phyloP scores from a whole-genome alignment of 2,888 invertebrate species.

The Lamellibrachia satsuma region DNA sequence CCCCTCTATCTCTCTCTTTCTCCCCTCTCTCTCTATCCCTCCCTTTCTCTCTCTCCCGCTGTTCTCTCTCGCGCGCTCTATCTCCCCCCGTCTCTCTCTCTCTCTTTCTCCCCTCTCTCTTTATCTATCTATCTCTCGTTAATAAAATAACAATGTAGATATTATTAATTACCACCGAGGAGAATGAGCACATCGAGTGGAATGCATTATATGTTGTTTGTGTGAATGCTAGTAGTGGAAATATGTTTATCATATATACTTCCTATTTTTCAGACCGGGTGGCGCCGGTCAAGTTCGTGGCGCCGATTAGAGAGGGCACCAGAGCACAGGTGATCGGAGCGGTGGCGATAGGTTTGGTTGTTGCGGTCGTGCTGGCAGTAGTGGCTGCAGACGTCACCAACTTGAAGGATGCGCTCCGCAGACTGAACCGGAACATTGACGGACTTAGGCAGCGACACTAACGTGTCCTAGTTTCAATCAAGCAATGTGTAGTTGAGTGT shows the following conservation, averaged over 20 bases:
- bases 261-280: background rate
- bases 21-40: too few relatives aligned
- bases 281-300: background rate
- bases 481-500: background rate
- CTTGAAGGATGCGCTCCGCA: background rate
- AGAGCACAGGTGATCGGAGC: background rate
- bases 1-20: too few relatives aligned
- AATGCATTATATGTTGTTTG: too few relatives aligned
- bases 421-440: background rate
- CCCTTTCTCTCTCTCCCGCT: too few relatives aligned
- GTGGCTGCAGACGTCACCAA: background rate
- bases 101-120: too few relatives aligned
- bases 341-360: background rate
- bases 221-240: too few relatives aligned
- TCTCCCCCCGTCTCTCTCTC: too few relatives aligned
- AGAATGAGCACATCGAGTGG: too few relatives aligned
- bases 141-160: too few relatives aligned
- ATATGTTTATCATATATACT: background rate
- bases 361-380: background rate
- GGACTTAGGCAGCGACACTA: background rate
- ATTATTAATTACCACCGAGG: background rate
- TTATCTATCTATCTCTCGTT: too few relatives aligned
- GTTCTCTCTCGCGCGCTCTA: too few relatives aligned
- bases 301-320: background rate
- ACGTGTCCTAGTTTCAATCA: background rate